Base-by-base conservation (phyloP, 1,140 invertebrate species). In the Ceratosolen fusciceps region DNA sequence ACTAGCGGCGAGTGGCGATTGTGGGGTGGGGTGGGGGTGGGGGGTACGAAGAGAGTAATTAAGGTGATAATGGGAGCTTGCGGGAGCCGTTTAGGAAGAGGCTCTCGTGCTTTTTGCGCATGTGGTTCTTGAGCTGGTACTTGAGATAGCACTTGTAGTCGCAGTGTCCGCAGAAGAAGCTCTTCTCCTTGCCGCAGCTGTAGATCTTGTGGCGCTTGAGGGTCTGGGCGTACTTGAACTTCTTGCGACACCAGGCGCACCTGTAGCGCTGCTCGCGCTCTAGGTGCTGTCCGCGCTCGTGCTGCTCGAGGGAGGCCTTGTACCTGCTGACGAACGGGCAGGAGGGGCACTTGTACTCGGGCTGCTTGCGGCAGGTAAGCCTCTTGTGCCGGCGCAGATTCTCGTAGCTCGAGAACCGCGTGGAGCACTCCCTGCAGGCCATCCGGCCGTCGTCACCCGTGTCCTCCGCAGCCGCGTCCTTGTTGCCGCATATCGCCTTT, bases 311-410 rank as follows among this genome's bases (percentile, higher is more conserved):
- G 0, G 76, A 78, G 1, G 76, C 76, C 56, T 78, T 78, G 56
- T 78, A 78, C n/a, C 58, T 71, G 39, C 76, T 78, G 12, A 52
- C 54, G 26, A 78, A 78, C 0, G 54, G 83, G 80, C 90, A 91
- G 24, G 85, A 74, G 1, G 88, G 86, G 74, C 90, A 91, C 26
- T 83, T 77, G 77, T 90, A 91, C 81, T 87, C 85, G 9, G 76
- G 31, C 43, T 71, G 76, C 16, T 29, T 39, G 16, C 60, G 58
- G 52, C 76, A 78, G 2, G 76, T 78, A 1, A 78, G 49, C 19
- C 56, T 39, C 9, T 72, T 72, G 43, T 78, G 76, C 0, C 76
- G 67, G 0, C 39, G n/a, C 4, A 78, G 43, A 49, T 78, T 78
- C 39, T 78, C 76, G 43, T 60, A 78, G 34, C 68, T 78, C 14